phyloP scores from a whole-genome alignment of 2,797 vertebrate genomes.

The Hippoglossus hippoglossus region DNA sequence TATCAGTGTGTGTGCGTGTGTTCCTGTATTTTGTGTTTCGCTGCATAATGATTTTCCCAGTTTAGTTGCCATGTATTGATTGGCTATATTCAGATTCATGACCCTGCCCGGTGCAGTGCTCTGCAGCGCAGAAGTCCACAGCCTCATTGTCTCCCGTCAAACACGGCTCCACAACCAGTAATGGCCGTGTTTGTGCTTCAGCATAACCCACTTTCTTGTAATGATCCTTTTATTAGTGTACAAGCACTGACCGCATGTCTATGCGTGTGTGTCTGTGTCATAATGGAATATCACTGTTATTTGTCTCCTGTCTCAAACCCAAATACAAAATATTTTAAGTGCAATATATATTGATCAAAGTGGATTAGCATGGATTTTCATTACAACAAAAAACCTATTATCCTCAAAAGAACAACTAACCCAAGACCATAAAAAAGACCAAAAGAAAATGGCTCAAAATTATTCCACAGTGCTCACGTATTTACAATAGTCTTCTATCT shows the following conservation, averaged over 20 bases:
- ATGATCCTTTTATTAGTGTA: conserved; percentile 66
- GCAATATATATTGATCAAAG: conserved; percentile 38
- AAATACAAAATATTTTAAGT: conserved; percentile 22
- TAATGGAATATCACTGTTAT: conserved; percentile 33
- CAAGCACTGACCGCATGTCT: conserved; percentile 29
- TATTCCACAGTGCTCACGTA: conserved; percentile 29
- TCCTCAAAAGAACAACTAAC: neutral
- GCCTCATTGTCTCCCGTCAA: conserved; percentile 53
- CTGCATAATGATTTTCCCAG: conserved; percentile 44
- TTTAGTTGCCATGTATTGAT: conserved; percentile 66
- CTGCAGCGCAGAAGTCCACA: conserved; percentile 36
- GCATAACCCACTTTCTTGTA: conserved; percentile 64
- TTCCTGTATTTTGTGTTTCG: conserved; percentile 21
- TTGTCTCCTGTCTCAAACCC: conserved; percentile 26
- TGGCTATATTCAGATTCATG: conserved; percentile 58
- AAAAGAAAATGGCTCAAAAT: conserved; percentile 29
- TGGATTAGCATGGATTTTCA: conserved; percentile 37
- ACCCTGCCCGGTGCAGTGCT: conserved; percentile 30
- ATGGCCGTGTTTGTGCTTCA: conserved; percentile 63
- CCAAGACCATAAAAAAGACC: conserved; percentile 5
- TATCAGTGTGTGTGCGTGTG: conserved; percentile 7
- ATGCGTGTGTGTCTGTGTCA: conserved; percentile 14
- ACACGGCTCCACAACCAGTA: conserved; percentile 53
- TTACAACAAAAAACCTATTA: conserved; percentile 16
- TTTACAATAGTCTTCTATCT: conserved; percentile 44